Evolutionary conservation across 2,888 invertebrate species (phyloP), one percentile per base, ranked within the genome.

Genomic region (Glaucopsyche alexis): DNA sequence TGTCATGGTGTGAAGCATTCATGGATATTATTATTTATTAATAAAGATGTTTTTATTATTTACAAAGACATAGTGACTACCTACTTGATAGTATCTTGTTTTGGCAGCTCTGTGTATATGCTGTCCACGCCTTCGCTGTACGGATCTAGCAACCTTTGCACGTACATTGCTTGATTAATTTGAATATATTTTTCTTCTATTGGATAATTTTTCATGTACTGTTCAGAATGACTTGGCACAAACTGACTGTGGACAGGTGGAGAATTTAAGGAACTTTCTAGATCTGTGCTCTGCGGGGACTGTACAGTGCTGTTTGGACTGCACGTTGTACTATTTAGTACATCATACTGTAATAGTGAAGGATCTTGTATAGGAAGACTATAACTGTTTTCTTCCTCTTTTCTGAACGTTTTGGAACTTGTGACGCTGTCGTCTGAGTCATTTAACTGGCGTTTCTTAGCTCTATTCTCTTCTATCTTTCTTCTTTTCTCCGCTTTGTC

Each of bases 391-490:
- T 93, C 85, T 16, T 90, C 90, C 66, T 95, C 94, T 9, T 88
- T 87, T 83, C 94, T 95, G 1, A 93, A 82, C 76, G 85, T 91
- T 78, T 95, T 95, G 1, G 94, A 94, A 74, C 93, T 95, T 7
- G 93, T 88, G 0, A 94, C 93, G 0, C 86, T 84, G 52, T 93
- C 90, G n/a, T 88, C 87, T 0, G 87, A 83, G 49, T 87, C 89
- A 8, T 89, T 82, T 14, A 79, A 75, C 11, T 89, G 87, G 71
- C 95, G 94, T 79, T 96, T 96, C 77, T 95, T 95, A 0, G 96
- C 96, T 72, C 98, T 94, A 84, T 98, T 98, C 80, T 96, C 96
- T 83, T 97, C 96, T 74, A 98, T 98, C 87, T 98, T 98, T 74
- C 96, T 95, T 76, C 97, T 94, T 83, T 99, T 98, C 75, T 96